Conservation (phyloP, 2,797 vertebrate species). For the Mormyrops attenuatus region DNA sequence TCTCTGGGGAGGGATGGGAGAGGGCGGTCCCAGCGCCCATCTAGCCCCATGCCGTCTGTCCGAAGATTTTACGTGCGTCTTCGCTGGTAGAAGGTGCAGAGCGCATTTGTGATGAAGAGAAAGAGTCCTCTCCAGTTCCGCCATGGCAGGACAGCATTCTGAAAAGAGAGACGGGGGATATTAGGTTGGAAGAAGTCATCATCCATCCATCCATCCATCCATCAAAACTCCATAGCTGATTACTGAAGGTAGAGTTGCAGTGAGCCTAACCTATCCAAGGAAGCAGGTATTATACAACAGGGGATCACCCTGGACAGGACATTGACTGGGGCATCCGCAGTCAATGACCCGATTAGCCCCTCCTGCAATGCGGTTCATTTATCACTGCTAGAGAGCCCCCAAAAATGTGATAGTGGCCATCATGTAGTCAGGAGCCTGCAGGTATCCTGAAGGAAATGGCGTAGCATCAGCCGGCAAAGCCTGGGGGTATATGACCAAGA, state of each 20-base stretch:
- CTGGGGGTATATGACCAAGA: not conserved
- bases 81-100: constrained; percentile 56
- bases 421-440: not conserved
- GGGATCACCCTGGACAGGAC: not conserved
- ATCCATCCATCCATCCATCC: not conserved
- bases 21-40: constrained; percentile 29
- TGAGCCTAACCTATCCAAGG: not conserved
- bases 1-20: constrained; percentile 24
- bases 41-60: not conserved
- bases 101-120: constrained; percentile 54
- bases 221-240: not conserved
- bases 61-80: constrained; percentile 47
- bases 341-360: not conserved
- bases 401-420: not conserved
- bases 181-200: constrained; percentile 4
- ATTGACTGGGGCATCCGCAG: not conserved
- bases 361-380: not conserved
- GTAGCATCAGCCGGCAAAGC: not conserved
- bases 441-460: not conserved
- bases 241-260: not conserved
- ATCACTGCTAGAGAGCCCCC: not conserved
- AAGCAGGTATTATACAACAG: not conserved
- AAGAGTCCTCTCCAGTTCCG: constrained; percentile 58
- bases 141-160: constrained; percentile 52
- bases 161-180: constrained; percentile 32